Evolutionary conservation across 2,797 vertebrate genomes (phyloP), one percentile per base, ranked within the genome.

Genomic region (Psittacula derbiana): DNA sequence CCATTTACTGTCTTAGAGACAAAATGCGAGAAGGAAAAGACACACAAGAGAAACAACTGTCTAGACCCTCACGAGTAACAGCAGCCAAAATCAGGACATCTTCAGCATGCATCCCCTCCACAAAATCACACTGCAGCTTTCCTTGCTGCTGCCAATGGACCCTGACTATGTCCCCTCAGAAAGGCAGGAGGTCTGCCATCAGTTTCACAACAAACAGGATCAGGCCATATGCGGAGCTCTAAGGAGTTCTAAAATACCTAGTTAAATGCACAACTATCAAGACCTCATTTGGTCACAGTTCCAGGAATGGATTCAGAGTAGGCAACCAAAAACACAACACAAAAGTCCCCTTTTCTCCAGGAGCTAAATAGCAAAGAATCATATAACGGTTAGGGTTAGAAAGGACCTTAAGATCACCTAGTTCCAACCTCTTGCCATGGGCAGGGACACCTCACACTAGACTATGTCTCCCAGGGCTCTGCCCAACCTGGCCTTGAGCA

Each of bases 41-140:
- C 1, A 1, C 27, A 44, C 1, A 49, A 49, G 4, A 67, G 30
- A 76, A 66, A 47, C 2, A 1, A 61, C 25, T 30, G 10, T 46
- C n/a, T 31, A 65, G 9, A 74, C 2, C 11, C 31, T 4, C 28
- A 27, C 9, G 16, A 58, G 38, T 28, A 21, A 36, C 47, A 41
- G 61, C 14, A 80, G 16, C 2, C 0, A 1, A 58, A 30, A 21
- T 21, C 13, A 57, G 50, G 50, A 40, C 10, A 27, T 4, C 16
- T 5, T 4, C 15, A 78, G 25, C 2, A 0, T 21, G 18, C 38
- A 50, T 2, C 15, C 23, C 10, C 9, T 60, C 46, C 4, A 2
- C 38, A 38, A 64, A n/a, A 15, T 76, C 66, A 8, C 12, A 5
- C 0, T 3, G 21, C 53, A 46, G 49, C 8, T 86, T 53, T n/a